phyloP scores from a whole-genome alignment of 2,888 invertebrate genomes.

The Subacronicta megacephala region DNA sequence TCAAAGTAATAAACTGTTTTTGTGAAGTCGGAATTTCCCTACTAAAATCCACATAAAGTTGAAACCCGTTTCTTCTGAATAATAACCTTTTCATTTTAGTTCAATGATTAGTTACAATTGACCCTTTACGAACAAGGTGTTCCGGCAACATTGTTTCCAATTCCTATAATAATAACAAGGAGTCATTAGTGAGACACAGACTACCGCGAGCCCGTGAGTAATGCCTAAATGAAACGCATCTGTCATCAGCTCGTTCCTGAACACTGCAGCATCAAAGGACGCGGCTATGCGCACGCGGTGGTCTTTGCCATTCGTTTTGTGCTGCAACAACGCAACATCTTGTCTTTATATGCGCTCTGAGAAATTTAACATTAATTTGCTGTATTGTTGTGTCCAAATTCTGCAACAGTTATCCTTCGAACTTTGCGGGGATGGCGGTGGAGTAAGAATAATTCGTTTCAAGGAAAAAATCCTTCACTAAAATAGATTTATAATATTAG shows the following conservation, averaged over 20 bases:
- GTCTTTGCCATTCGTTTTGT: conserved; percentile 49
- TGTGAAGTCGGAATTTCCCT: too few relatives aligned
- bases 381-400: too few relatives aligned
- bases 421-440: too few relatives aligned
- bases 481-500: too few relatives aligned
- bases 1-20: too few relatives aligned
- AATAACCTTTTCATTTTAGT: background rate
- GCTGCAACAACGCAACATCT: conserved; percentile 43
- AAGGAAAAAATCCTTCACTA: too few relatives aligned
- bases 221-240: conserved; percentile 54
- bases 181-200: conserved; percentile 38
- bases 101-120: background rate
- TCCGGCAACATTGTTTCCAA: conserved; percentile 15
- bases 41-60: too few relatives aligned
- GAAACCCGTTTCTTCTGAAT: too few relatives aligned
- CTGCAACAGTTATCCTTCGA: too few relatives aligned
- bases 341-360: conserved; percentile 46
- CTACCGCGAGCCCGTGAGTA: conserved; percentile 33
- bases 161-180: conserved; percentile 46
- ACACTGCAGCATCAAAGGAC: conserved; percentile 51
- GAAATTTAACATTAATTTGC: too few relatives aligned
- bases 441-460: too few relatives aligned
- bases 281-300: conserved; percentile 51
- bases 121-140: background rate
- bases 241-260: conserved; percentile 50